A percentile compares a stretch with the other conserved stretches of the same genome.
Evolutionary conservation across 2,888 invertebrate species (phyloP).

Genomic region (Schizaphis graminum): DNA sequence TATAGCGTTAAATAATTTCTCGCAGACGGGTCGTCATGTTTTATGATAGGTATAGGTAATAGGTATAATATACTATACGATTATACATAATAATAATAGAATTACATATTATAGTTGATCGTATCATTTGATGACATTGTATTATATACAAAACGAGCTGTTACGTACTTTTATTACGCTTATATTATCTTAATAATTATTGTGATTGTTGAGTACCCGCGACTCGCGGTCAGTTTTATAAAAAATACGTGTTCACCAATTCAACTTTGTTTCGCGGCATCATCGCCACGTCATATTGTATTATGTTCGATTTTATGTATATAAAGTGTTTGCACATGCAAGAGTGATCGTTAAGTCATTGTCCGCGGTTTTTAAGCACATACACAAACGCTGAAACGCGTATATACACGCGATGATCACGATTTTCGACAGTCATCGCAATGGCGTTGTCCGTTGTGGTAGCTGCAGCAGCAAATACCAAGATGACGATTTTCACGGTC

Average conservation of each 20-base stretch:
- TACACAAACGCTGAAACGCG: not conserved
- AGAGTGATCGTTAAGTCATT: slow-evolving; percentile 30
- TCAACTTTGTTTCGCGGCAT: not conserved
- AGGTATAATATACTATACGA: not conserved
- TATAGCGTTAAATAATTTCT: not conserved
- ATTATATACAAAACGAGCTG: not conserved
- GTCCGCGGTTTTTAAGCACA: slow-evolving; percentile 30
- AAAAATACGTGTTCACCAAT: not conserved
- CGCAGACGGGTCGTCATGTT: not conserved
- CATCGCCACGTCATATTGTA: not conserved
- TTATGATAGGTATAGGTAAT: not conserved
- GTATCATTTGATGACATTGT: slow-evolving; percentile 27
- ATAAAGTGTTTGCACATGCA: not conserved
- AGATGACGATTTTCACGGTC: slow-evolving; percentile 48
- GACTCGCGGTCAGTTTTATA: not conserved
- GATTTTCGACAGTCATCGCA: slow-evolving; percentile 55
- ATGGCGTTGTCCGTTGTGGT: not conserved
- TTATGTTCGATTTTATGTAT: not conserved
- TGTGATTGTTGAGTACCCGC: not conserved
- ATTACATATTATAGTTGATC: not conserved
- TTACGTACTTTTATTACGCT: not conserved
- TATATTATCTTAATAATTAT: not conserved
- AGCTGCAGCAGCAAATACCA: not conserved
- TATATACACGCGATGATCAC: not conserved
- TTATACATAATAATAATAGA: not conserved